Conservation (phyloP, 2,888 invertebrate genomes). For the Dolichomitus sp. region DNA sequence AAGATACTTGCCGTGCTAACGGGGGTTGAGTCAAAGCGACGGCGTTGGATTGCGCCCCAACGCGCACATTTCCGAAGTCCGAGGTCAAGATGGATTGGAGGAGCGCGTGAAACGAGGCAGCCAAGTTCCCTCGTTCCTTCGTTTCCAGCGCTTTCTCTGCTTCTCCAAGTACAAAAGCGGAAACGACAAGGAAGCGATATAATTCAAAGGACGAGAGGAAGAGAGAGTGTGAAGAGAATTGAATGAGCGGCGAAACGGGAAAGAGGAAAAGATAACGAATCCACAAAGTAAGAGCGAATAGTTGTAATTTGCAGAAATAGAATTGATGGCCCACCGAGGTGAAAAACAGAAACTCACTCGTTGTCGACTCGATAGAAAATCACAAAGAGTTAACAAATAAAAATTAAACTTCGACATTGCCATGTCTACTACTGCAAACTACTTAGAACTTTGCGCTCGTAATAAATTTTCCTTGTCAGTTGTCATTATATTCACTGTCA, state of each 20-base stretch:
- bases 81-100: constrained; percentile 79
- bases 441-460: not conserved
- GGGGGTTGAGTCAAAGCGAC: constrained; percentile 20
- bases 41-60: constrained; percentile 58
- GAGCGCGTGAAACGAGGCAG: constrained; percentile 67
- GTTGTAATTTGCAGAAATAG: constrained; percentile 36
- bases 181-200: constrained; percentile 8
- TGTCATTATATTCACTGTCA: not conserved
- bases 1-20: not conserved
- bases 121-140: constrained; percentile 19
- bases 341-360: constrained; percentile 14
- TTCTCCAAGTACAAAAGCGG: constrained; percentile 1
- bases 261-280: constrained; percentile 26
- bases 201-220: constrained; percentile 21
- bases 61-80: constrained; percentile 70
- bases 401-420: constrained; percentile 1
- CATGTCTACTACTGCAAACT: not conserved
- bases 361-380: constrained; percentile 1
- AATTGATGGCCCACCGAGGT: constrained; percentile 12
- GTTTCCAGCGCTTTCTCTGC: not conserved
- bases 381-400: constrained; percentile 30
- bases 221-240: constrained; percentile 8
- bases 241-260: not conserved
- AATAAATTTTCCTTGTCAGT: not conserved
- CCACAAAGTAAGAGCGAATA: constrained; percentile 38